A percentile compares a stretch with the other conserved stretches of the same genome.
Evolutionary conservation across 2,113 vertebrate genomes (phyloP).

Genomic region (Paratilapia polleni): DNA sequence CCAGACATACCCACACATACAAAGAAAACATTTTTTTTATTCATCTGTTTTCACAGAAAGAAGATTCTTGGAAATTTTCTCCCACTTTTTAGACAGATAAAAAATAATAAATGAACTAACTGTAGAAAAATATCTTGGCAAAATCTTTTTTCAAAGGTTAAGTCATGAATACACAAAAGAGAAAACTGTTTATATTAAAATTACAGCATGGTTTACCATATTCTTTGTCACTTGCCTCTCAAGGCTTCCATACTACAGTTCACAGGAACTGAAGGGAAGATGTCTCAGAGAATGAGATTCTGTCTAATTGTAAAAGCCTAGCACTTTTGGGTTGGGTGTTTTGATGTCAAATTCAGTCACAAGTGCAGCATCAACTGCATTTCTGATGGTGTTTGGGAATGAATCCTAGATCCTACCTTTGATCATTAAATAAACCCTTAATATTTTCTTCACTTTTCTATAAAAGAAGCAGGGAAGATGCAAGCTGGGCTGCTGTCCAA

Average conservation of each 20-base stretch:
- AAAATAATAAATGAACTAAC: neutral
- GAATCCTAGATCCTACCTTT: neutral
- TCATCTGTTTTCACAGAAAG: neutral
- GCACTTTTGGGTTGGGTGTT: neutral
- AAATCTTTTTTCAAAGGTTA: fast-evolving
- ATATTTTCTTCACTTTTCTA: neutral
- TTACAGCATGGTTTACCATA: neutral
- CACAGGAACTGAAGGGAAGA: neutral
- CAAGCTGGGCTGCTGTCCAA: constrained; percentile 24
- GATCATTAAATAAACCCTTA: constrained; percentile 7
- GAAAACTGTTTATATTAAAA: neutral
- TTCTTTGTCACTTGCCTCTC: neutral
- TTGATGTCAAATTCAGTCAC: neutral
- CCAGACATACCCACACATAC: too few species aligned
- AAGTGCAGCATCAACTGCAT: neutral
- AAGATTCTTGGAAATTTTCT: neutral
- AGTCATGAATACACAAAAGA: neutral
- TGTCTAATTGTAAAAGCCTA: neutral
- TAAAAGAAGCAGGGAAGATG: neutral
- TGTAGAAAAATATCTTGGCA: neutral
- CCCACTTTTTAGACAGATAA: neutral
- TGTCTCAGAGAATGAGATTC: neutral
- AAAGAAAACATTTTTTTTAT: too few species aligned
- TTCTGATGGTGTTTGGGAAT: neutral
- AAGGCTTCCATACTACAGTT: neutral